Conservation (phyloP, 2,797 vertebrate genomes). For the Anabas testudineus region DNA sequence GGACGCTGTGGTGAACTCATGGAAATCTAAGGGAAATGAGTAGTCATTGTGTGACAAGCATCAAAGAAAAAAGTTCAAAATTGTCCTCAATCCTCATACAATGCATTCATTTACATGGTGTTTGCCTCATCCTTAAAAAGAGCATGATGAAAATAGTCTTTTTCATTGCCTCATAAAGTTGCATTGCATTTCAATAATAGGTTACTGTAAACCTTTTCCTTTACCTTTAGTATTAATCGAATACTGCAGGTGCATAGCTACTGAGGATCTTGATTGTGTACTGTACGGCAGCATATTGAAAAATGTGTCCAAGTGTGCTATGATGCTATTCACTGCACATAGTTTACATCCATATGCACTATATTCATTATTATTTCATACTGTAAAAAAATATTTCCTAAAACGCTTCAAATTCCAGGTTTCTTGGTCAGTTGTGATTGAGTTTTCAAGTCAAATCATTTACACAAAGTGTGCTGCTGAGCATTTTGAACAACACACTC, state of each 20-base stretch:
- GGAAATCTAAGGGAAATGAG: constrained; percentile 81
- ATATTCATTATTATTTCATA: too few species aligned
- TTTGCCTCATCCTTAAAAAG: constrained; percentile 44
- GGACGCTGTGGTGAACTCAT: constrained; percentile 76
- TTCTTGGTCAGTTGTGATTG: too few species aligned
- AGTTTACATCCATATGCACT: neutral
- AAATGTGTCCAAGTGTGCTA: too few species aligned
- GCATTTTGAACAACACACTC: constrained; percentile 7
- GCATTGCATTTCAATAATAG: neutral
- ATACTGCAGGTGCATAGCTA: neutral
- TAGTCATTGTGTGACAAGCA: constrained; percentile 76
- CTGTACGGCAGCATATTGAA: too few species aligned
- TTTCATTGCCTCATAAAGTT: neutral
- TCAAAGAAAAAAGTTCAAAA: constrained; percentile 77
- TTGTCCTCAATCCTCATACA: constrained; percentile 61
- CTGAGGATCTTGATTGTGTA: too few species aligned
- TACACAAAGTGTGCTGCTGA: constrained; percentile 17
- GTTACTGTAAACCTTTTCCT: too few species aligned
- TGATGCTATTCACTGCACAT: too few species aligned
- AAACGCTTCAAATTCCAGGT: too few species aligned
- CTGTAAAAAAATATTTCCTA: too few species aligned
- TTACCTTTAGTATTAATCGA: neutral
- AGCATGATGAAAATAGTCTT: constrained; percentile 21
- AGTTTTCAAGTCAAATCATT: too few species aligned
- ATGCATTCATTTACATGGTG: constrained; percentile 51